Evolutionary conservation across 2,888 invertebrate species (phyloP).

Genomic region (Phrixothrix hirtus): DNA sequence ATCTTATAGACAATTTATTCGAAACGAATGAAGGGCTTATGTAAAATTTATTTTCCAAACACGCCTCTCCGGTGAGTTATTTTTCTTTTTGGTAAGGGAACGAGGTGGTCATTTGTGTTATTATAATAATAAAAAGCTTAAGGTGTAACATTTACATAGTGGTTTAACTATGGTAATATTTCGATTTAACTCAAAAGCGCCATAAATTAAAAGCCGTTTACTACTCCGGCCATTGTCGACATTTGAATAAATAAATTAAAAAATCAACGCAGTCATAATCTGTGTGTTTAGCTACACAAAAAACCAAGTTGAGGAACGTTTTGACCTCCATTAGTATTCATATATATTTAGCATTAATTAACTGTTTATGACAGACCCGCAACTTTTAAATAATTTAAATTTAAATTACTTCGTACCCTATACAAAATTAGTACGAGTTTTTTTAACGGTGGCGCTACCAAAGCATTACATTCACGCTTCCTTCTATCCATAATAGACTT

Average conservation of each 20-base stretch:
- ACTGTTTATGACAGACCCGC: conserved; percentile 22
- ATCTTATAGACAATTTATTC: conserved; percentile 27
- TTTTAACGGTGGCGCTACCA: conserved; percentile 1
- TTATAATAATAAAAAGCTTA: conserved; percentile 17
- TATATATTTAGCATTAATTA: conserved; percentile 42
- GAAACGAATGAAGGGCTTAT: conserved; percentile 23
- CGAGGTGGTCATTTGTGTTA: conserved; percentile 6
- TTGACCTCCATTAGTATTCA: conserved; percentile 39
- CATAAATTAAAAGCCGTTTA: conserved; percentile 43
- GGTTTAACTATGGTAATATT: conserved; percentile 32
- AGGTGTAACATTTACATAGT: conserved; percentile 28
- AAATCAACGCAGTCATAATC: conserved; percentile 34
- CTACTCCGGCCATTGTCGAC: conserved; percentile 41
- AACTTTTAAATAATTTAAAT: conserved; percentile 29
- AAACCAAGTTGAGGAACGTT: conserved; percentile 7
- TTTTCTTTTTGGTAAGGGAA: conserved; percentile 21
- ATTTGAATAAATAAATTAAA: conserved; percentile 40
- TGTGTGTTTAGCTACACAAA: conserved; percentile 34
- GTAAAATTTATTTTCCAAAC: conserved; percentile 29
- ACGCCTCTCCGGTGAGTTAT: conserved; percentile 19
- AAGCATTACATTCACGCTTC: background rate
- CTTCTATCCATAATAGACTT: too few species aligned
- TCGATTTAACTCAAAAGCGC: conserved; percentile 33
- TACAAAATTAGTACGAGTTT: background rate
- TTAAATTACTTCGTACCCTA: conserved; percentile 23